Evolutionary conservation across 2,888 invertebrate genomes (phyloP), one percentile per base, ranked within the genome.

Genomic region (Saturnia japonica): DNA sequence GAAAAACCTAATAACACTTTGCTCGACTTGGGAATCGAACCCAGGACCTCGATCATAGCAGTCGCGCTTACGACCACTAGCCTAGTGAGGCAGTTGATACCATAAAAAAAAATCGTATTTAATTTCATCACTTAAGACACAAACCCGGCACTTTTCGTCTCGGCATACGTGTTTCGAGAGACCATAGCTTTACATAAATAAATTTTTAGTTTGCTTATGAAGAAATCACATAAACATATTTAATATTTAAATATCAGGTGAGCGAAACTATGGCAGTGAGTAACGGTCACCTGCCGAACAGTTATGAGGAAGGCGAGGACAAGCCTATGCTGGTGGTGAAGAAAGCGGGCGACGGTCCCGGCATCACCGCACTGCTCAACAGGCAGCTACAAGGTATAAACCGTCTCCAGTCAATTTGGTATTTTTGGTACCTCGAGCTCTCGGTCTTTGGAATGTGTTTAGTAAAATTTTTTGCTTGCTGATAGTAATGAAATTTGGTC

Each of bases 221-320:
- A 34, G 2, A 34, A 34, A 4, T 4, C 6, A 34, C 34, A 4
- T 34, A 34, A 34, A 34, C 34, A 34, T 34, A 34, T 34, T 34
- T 34, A 34, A 34, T 34, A 1, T 40, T 40, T 6, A 22, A 3
- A 19, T 86, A 89, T 7, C 89, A 97, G 97, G 97, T 97, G 81
- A 96, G 96, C 91, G 97, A 97, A 92, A 97, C 97, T 70, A 97
- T 97, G 96, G 96, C 96, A 45, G 95, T 95, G 34, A 96, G 96
- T 84, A 96, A 96, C 88, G 96, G 96, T 69, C 96, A 96, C 86
- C 88, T 96, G 76, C 96, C 96, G 70, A 96, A 96, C 86, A 96
- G 95, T 73, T 96, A 96, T 85, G 96, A 96, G 75, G 96, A 96
- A 80, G 95, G 96, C 16, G 96, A 97, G 79, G 96, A 96, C 78